These are phyloP conservation scores for Patiria miniata DNA, from an alignment of 35 echinoderm and acorn worm species.

Conservation along the genomic window DNA sequence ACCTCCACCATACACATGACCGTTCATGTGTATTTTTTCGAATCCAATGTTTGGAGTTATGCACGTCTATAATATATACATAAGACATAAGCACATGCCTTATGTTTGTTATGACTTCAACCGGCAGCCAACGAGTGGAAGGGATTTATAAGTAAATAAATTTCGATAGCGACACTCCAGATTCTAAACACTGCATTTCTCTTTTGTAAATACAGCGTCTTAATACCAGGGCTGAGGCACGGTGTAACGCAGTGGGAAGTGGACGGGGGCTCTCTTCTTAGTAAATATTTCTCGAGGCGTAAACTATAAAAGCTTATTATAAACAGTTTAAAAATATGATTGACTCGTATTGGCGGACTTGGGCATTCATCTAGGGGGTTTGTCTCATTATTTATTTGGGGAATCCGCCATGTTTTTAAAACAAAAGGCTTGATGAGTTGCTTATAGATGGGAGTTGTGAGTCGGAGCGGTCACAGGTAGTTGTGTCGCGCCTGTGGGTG, in stretches of 20 bases:
- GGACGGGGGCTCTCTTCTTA: neutral
- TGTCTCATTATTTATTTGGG: neutral
- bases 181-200: slow-evolving; percentile 5
- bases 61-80: slow-evolving; percentile 26
- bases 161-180: slow-evolving; percentile 28
- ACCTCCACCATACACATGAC: neutral
- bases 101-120: slow-evolving; percentile 24
- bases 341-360: slow-evolving; percentile 5
- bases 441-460: neutral
- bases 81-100: slow-evolving; percentile 20
- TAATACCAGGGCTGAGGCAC: neutral
- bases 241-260: neutral
- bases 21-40: neutral
- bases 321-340: slow-evolving; percentile 33
- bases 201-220: slow-evolving; percentile 16
- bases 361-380: neutral
- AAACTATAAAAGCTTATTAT: slow-evolving; percentile 33
- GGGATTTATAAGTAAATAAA: slow-evolving; percentile 28
- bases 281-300: slow-evolving; percentile 17
- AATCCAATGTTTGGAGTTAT: slow-evolving; percentile 17
- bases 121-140: neutral
- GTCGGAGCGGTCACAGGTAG: neutral
- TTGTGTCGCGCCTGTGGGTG: neutral
- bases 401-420: slow-evolving; percentile 1
- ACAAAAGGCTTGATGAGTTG: slow-evolving; percentile 11